Evolutionary conservation across 2,888 invertebrate genomes (phyloP).

Genomic region (Cosmia trapezina): DNA sequence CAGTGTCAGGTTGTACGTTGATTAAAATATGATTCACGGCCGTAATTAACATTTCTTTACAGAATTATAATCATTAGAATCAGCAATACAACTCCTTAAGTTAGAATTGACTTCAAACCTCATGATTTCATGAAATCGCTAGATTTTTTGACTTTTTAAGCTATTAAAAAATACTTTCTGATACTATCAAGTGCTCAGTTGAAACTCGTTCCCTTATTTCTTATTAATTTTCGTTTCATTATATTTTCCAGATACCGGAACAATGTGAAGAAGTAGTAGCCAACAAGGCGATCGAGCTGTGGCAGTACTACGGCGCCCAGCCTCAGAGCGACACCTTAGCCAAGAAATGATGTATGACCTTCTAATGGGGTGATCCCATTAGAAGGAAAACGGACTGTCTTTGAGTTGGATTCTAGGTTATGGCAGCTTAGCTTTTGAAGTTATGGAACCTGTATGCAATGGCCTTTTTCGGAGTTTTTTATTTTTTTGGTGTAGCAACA

Average conservation of each 20-base stretch:
- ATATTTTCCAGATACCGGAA: conserved; percentile 91
- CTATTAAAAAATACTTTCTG: too few relatives aligned
- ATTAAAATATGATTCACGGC: too few relatives aligned
- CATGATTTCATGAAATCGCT: too few relatives aligned
- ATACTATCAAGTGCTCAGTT: neutral
- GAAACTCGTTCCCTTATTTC: neutral
- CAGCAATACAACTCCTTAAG: too few relatives aligned
- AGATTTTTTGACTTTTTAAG: too few relatives aligned
- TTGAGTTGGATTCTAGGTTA: conserved; percentile 32
- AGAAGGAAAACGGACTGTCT: conserved; percentile 79
- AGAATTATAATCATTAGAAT: too few relatives aligned
- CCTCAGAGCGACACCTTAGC: conserved; percentile 85
- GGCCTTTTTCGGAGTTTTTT: neutral
- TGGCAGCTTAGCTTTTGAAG: conserved; percentile 45
- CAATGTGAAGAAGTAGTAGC: conserved; percentile 95
- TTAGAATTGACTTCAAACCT: too few relatives aligned
- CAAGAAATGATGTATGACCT: conserved; percentile 90
- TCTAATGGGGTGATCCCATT: conserved; percentile 88
- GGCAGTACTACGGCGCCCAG: conserved; percentile 94
- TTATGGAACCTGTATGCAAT: conserved; percentile 36
- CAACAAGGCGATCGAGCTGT: conserved; percentile 95
- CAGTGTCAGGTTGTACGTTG: too few relatives aligned
- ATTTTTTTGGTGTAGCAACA: conserved; percentile 16
- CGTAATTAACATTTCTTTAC: too few relatives aligned
- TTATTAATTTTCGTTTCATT: neutral